Evolutionary conservation across 2,888 invertebrate genomes (phyloP).

Genomic region (Zygogramma bicolorata): DNA sequence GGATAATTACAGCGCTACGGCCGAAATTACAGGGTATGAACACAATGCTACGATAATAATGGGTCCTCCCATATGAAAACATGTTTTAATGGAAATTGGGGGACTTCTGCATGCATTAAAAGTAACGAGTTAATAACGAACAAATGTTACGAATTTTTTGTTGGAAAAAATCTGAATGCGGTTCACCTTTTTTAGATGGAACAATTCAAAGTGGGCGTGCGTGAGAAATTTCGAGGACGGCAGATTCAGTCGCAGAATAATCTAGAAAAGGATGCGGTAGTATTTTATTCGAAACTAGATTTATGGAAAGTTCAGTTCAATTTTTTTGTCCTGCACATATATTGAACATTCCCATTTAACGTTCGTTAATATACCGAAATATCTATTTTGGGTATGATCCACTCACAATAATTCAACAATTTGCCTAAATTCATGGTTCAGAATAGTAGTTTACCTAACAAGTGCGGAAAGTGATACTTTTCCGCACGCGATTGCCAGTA

Average conservation of each 20-base stretch:
- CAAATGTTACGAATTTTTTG: slow-evolving; percentile 3
- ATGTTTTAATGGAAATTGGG: slow-evolving; percentile 13
- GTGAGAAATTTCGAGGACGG: slow-evolving; percentile 6
- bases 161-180: neutral
- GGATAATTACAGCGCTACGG: slow-evolving; percentile 32
- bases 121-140: slow-evolving; percentile 17
- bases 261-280: too few relatives aligned
- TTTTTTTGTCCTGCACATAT: too few relatives aligned
- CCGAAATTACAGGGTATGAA: slow-evolving; percentile 29
- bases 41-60: slow-evolving; percentile 25
- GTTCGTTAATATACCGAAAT: too few relatives aligned
- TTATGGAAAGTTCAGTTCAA: too few relatives aligned
- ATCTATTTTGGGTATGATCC: too few relatives aligned
- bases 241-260: neutral
- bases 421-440: too few relatives aligned
- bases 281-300: too few relatives aligned
- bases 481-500: too few relatives aligned
- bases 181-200: neutral
- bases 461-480: too few relatives aligned
- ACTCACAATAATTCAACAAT: too few relatives aligned
- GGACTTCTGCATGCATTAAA: slow-evolving; percentile 8
- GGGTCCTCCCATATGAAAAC: slow-evolving; percentile 6
- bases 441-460: too few relatives aligned
- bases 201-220: slow-evolving; percentile 9
- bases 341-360: too few relatives aligned